Percentiles rank a stretch among this genome's conserved stretches.
phyloP scores from a whole-genome alignment of 2,888 invertebrate species.

The Fragum sueziense region DNA sequence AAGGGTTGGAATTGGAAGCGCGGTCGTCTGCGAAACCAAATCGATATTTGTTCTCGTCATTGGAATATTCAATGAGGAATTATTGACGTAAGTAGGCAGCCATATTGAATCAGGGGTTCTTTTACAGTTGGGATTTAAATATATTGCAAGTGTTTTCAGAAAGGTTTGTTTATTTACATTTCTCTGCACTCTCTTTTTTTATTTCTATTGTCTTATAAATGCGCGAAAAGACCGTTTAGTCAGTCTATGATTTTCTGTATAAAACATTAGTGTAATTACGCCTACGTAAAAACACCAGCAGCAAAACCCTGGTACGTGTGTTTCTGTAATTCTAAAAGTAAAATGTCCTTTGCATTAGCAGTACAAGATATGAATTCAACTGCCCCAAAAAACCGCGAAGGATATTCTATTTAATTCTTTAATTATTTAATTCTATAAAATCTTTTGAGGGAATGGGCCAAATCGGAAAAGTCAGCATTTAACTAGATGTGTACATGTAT shows the following conservation, averaged over 20 bases:
- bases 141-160: background rate
- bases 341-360: too few species aligned
- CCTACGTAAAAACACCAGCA: background rate
- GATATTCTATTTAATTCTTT: too few species aligned
- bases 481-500: too few species aligned
- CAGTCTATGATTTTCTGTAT: background rate
- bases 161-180: background rate
- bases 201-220: background rate
- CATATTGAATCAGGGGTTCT: slow-evolving; percentile 19
- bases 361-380: too few species aligned
- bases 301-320: too few species aligned
- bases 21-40: slow-evolving; percentile 6
- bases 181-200: background rate
- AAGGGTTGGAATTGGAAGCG: background rate
- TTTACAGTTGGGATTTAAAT: background rate
- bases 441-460: too few species aligned
- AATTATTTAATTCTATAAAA: too few species aligned
- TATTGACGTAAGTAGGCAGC: slow-evolving; percentile 21
- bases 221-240: background rate
- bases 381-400: too few species aligned
- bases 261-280: background rate
- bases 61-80: slow-evolving; percentile 15
- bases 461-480: too few species aligned
- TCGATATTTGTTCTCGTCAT: slow-evolving; percentile 24
- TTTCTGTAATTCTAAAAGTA: too few species aligned